Conservation (phyloP, 2,888 invertebrate species). For the Drosophila melanosoma region DNA sequence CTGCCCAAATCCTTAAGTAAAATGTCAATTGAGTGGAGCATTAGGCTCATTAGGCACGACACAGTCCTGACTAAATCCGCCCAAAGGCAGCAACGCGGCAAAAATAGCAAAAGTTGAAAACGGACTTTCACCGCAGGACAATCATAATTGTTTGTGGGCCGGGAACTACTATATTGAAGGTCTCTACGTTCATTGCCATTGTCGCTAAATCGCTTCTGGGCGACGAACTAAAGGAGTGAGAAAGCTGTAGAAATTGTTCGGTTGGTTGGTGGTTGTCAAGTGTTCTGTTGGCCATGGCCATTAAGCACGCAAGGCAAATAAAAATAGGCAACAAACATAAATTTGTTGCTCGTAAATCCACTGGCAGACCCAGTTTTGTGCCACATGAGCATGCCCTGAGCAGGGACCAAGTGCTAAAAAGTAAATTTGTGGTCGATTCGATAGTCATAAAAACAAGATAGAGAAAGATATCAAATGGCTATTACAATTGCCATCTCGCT, state of each 20-base stretch:
- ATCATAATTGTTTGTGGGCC: constrained; percentile 41
- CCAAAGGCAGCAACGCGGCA: constrained; percentile 10
- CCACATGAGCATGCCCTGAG: constrained; percentile 65
- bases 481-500: constrained; percentile 33
- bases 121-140: constrained; percentile 47
- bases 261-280: constrained; percentile 5
- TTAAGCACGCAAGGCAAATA: constrained; percentile 81
- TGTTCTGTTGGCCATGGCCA: constrained; percentile 53
- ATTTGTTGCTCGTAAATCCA: constrained; percentile 80
- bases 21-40: constrained; percentile 75
- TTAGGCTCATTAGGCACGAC: constrained; percentile 64
- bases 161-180: constrained; percentile 53
- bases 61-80: constrained; percentile 16
- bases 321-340: constrained; percentile 80
- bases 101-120: constrained; percentile 26
- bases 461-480: constrained; percentile 48
- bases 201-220: constrained; percentile 58
- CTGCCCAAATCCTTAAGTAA: constrained; percentile 71
- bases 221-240: constrained; percentile 20
- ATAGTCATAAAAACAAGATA: constrained; percentile 73
- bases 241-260: neutral
- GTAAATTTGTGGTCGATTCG: constrained; percentile 81
- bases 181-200: constrained; percentile 49
- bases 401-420: constrained; percentile 80
- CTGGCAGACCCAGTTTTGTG: constrained; percentile 54